These are phyloP conservation scores for Odontamblyopus lacepedii DNA, from an alignment of 2,797 vertebrate species.

Conservation along the genomic window DNA sequence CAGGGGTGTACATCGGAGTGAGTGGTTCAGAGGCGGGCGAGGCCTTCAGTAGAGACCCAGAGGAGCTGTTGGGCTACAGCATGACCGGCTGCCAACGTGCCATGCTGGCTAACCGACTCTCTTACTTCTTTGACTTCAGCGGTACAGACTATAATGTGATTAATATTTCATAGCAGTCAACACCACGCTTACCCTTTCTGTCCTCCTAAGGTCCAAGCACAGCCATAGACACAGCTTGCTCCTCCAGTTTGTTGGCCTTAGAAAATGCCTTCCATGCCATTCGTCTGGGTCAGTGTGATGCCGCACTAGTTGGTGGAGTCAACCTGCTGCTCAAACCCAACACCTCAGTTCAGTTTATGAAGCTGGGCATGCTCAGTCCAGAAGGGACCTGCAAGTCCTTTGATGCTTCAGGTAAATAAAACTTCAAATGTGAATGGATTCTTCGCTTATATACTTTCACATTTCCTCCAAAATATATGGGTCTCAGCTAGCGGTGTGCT, in stretches of 20 bases:
- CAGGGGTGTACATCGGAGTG: slow-evolving; percentile 92
- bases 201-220: slow-evolving; percentile 86
- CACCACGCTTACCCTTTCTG: background rate
- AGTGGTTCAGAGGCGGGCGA: slow-evolving; percentile 92
- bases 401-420: slow-evolving; percentile 83
- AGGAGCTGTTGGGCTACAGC: slow-evolving; percentile 93
- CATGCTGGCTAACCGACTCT: slow-evolving; percentile 96
- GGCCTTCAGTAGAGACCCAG: slow-evolving; percentile 91
- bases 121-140: slow-evolving; percentile 92
- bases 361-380: slow-evolving; percentile 92
- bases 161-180: background rate
- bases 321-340: slow-evolving; percentile 92
- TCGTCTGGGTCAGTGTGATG: slow-evolving; percentile 79
- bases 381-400: slow-evolving; percentile 92
- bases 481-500: too few relatives aligned
- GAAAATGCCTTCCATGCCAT: slow-evolving; percentile 91
- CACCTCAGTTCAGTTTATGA: slow-evolving; percentile 97
- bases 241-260: slow-evolving; percentile 90
- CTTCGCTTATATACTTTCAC: background rate
- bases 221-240: slow-evolving; percentile 94
- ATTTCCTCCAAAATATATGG: background rate
- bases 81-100: slow-evolving; percentile 97
- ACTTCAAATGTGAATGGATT: background rate
- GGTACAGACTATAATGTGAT: slow-evolving; percentile 69
- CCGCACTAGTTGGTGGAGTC: slow-evolving; percentile 91